A percentile compares a stretch with the other conserved stretches of the same genome.
Evolutionary conservation across 2,888 invertebrate species (phyloP).

Genomic region (Parthenolecanium corni): DNA sequence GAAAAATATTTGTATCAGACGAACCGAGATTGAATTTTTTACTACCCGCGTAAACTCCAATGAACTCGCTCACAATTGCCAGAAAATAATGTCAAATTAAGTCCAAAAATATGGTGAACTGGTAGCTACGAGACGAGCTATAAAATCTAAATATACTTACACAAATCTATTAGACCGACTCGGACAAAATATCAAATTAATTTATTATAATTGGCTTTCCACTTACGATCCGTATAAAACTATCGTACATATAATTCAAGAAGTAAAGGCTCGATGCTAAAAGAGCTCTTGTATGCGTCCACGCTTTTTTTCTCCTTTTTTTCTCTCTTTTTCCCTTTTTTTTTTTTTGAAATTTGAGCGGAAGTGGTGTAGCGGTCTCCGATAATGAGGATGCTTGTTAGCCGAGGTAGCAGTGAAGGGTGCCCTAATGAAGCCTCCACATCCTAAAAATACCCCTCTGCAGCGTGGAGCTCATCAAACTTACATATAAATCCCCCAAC

Average conservation of each 20-base stretch:
- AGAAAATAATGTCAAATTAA: too few relatives aligned
- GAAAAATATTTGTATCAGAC: too few relatives aligned
- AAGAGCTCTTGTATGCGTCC: constrained; percentile 5
- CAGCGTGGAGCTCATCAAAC: constrained; percentile 16
- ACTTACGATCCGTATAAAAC: neutral
- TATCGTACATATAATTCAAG: constrained; percentile 5
- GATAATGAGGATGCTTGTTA: constrained; percentile 28
- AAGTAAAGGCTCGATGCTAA: neutral
- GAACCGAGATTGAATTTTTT: too few relatives aligned
- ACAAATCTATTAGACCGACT: neutral
- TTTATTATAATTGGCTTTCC: constrained; percentile 5
- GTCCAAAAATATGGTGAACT: too few relatives aligned
- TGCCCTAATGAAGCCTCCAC: constrained; percentile 26
- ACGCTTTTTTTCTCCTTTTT: neutral
- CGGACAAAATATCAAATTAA: constrained; percentile 3
- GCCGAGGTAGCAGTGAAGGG: constrained; percentile 22
- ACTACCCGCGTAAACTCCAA: too few relatives aligned
- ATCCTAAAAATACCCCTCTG: constrained; percentile 2
- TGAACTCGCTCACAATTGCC: too few relatives aligned
- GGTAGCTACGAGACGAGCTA: too few relatives aligned
- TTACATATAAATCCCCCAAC: constrained; percentile 8
- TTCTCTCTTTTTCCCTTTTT: too few relatives aligned
- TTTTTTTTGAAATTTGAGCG: constrained; percentile 19
- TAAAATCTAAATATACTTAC: too few relatives aligned
- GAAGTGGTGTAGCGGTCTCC: constrained; percentile 19